Conservation (phyloP, 2,888 invertebrate species). For the Venustoraphidia nigricollis region DNA sequence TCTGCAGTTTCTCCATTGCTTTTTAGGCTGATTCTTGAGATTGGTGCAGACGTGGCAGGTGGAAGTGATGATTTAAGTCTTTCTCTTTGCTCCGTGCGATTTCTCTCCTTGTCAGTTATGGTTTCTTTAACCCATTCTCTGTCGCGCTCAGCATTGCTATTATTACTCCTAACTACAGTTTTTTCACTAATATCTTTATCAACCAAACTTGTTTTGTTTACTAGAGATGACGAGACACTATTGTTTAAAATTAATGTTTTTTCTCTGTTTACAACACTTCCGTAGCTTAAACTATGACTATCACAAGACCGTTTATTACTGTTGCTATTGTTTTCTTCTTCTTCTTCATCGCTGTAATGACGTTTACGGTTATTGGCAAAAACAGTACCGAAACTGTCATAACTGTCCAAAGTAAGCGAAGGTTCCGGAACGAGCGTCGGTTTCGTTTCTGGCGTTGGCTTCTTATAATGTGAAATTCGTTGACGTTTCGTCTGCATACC, state of each 20-base stretch:
- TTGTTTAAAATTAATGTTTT: slow-evolving; percentile 14
- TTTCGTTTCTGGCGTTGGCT: slow-evolving; percentile 30
- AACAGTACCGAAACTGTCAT: too few relatives aligned
- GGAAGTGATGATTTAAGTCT: too few relatives aligned
- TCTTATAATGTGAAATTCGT: slow-evolving; percentile 73
- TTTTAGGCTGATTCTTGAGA: too few relatives aligned
- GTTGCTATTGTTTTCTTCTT: slow-evolving; percentile 12
- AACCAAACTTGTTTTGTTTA: slow-evolving; percentile 5
- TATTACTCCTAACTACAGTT: slow-evolving; percentile 5
- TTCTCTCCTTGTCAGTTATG: too few relatives aligned
- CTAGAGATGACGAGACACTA: slow-evolving; percentile 5
- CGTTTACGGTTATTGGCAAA: slow-evolving; percentile 19
- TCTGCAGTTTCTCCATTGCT: too few relatives aligned
- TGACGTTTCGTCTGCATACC: slow-evolving; percentile 56
- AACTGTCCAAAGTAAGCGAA: too few relatives aligned
- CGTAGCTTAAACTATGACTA: slow-evolving; percentile 24
- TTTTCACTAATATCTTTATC: slow-evolving; percentile 8
- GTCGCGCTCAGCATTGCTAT: neutral
- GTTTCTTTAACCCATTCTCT: too few relatives aligned
- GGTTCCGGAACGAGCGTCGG: slow-evolving; percentile 2
- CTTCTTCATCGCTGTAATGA: slow-evolving; percentile 21
- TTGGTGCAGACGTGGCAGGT: too few relatives aligned
- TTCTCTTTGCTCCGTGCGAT: too few relatives aligned
- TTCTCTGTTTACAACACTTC: slow-evolving; percentile 18
- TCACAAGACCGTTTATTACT: slow-evolving; percentile 23